Base-by-base conservation (phyloP, 2,888 invertebrate genomes). In the Caenorhabditis sp. region DNA sequence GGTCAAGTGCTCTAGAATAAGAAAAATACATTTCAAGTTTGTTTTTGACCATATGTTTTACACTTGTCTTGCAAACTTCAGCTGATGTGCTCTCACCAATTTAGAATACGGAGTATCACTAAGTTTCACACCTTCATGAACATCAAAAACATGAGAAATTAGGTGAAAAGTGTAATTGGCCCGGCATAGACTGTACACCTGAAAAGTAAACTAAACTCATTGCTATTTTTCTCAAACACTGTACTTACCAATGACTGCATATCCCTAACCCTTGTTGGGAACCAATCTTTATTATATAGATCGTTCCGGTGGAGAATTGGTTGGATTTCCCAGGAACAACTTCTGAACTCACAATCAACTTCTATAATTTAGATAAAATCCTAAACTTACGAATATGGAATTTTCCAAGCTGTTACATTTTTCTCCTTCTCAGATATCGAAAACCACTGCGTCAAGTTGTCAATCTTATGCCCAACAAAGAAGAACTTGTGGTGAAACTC, bases 401-500 rank as follows among this genome's bases (percentile, higher is more conserved):
- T 85, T 28, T 76, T 61, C 83, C 84, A 84, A 8, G 81, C 53
- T 18, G 22, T 62, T 0, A 71, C 40, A 18, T 65, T 26, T 1
- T 44, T 37, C 1, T 37, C 8, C 0, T 69, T 61, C 5, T 65
- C 56, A 0, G 86, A 84, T 5, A 70, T 37, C 15, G 65, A 32
- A 18, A 87, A 84, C 87, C 87, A 87, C 13, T 77, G 53, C 51
- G 80, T 83, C 0, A 87, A 51, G 13, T 80, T 83, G 1, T 60
- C 72, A 8, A 87, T 85, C 1, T 80, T 76, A 51, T 87, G 87
- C 2, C 87, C 87, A 20, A 26, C 20, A 6, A 85, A 85, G 64
- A 87, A 87, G 40, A 83, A 62, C 53, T 84, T 82, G 69, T 87
- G 87, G 60, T 87, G 87, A 28, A 85, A 87, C 50, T 87, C 80